These are phyloP conservation scores for Leptinotarsa haldemani DNA, from an alignment of 2,888 invertebrate species.

Conservation along the genomic window DNA sequence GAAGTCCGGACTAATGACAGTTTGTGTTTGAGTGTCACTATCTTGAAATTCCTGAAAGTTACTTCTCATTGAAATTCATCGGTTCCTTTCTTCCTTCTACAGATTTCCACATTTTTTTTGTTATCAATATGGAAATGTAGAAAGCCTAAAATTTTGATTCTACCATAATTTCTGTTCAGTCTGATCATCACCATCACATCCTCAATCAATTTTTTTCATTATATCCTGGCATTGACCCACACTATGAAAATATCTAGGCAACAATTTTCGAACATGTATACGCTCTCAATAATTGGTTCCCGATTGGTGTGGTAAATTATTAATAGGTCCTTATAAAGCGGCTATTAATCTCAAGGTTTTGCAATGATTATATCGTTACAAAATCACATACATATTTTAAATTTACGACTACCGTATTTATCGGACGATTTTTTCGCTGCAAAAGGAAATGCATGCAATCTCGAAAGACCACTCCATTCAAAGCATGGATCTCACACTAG, in stretches of 20 bases:
- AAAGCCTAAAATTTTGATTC: no score
- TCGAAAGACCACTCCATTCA: background rate
- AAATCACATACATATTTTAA: constrained; percentile 17
- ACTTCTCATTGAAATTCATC: no score
- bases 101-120: no score
- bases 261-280: background rate
- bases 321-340: constrained; percentile 5
- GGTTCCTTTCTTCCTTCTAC: no score
- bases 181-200: background rate
- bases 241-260: background rate
- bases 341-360: constrained; percentile 13
- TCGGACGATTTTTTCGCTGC: background rate
- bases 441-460: constrained; percentile 23
- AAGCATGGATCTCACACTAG: background rate
- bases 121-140: no score
- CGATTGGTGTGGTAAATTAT: constrained; percentile 11
- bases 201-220: background rate
- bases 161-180: background rate
- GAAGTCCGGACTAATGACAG: no score
- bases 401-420: constrained; percentile 16
- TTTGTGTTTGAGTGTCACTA: no score
- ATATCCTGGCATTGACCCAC: background rate
- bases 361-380: constrained; percentile 23
- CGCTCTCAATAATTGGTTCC: constrained; percentile 18
- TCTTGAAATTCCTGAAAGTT: no score